phyloP scores from a whole-genome alignment of 2,888 invertebrate species.

The Mongoloraphidia duomilia region DNA sequence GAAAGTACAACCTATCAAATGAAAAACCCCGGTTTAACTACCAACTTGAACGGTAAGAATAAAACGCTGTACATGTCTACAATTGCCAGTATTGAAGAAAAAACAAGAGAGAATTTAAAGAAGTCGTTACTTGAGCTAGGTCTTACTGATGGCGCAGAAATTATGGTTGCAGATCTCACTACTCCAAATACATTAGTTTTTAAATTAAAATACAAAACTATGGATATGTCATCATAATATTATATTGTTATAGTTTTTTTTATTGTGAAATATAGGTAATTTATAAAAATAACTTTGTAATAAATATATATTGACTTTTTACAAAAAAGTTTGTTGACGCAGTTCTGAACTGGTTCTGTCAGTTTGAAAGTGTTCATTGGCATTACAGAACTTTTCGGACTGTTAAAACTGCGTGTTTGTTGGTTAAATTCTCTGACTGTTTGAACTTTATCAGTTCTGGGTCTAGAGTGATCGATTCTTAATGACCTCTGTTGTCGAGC shows the following conservation, averaged over 20 bases:
- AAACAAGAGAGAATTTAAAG: constrained; percentile 75
- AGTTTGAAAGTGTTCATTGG: too few relatives aligned
- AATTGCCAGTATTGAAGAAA: constrained; percentile 81
- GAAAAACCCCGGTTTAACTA: constrained; percentile 81
- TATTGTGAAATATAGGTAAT: constrained; percentile 37
- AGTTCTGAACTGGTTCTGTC: too few relatives aligned
- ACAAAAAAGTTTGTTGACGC: too few relatives aligned
- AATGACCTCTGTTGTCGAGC: too few relatives aligned
- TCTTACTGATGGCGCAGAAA: constrained; percentile 66
- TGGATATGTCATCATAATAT: constrained; percentile 16
- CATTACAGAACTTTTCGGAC: too few relatives aligned
- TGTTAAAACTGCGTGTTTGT: too few relatives aligned
- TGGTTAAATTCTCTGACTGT: too few relatives aligned
- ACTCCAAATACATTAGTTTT: constrained; percentile 71
- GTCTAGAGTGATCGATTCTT: too few relatives aligned
- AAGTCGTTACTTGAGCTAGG: constrained; percentile 77
- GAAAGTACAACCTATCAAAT: constrained; percentile 71
- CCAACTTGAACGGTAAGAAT: constrained; percentile 65
- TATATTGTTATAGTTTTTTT: constrained; percentile 9
- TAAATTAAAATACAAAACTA: constrained; percentile 46
- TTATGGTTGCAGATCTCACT: constrained; percentile 85
- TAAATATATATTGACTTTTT: not conserved
- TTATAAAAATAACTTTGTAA: not conserved
- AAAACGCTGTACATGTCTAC: constrained; percentile 89
- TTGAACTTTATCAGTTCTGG: too few relatives aligned